phyloP scores from a whole-genome alignment of 2,797 vertebrate species.

The Gouania willdenowi region DNA sequence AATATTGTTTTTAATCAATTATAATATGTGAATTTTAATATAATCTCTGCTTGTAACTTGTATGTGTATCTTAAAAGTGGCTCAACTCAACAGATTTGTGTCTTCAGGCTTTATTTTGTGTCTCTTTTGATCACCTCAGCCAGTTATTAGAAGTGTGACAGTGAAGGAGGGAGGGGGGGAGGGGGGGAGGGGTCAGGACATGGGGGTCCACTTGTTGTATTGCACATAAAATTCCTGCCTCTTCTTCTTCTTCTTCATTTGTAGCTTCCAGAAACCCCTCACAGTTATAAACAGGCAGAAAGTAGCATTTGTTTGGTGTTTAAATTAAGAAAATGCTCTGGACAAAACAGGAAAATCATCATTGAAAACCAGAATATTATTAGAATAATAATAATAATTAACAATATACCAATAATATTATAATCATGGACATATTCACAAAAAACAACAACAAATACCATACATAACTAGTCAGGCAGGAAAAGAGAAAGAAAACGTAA shows the following conservation, averaged over 20 bases:
- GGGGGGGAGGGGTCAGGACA: neutral
- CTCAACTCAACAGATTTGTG: no score
- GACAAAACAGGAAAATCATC: slow-evolving; percentile 37
- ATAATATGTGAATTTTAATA: no score
- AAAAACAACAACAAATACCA: slow-evolving; percentile 57
- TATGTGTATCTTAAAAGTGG: no score
- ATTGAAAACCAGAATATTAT: slow-evolving; percentile 51
- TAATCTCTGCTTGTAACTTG: no score
- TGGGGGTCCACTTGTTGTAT: slow-evolving; percentile 64
- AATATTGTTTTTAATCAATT: no score
- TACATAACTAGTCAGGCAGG: slow-evolving; percentile 51
- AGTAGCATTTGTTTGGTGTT: slow-evolving; percentile 47
- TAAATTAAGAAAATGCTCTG: slow-evolving; percentile 32
- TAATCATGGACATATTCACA: slow-evolving; percentile 55
- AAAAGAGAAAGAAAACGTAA: slow-evolving; percentile 58
- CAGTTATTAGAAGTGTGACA: no score
- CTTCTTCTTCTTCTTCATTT: slow-evolving; percentile 60
- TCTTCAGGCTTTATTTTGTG: no score
- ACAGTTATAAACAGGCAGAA: slow-evolving; percentile 68
- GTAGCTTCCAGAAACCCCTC: slow-evolving; percentile 40
- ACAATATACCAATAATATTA: no score
- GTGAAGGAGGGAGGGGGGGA: neutral
- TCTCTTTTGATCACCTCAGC: no score
- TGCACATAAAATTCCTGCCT: slow-evolving; percentile 68
- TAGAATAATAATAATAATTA: slow-evolving; percentile 46